Conservation (phyloP, 2,888 invertebrate genomes). For the Pyrgus malvae region DNA sequence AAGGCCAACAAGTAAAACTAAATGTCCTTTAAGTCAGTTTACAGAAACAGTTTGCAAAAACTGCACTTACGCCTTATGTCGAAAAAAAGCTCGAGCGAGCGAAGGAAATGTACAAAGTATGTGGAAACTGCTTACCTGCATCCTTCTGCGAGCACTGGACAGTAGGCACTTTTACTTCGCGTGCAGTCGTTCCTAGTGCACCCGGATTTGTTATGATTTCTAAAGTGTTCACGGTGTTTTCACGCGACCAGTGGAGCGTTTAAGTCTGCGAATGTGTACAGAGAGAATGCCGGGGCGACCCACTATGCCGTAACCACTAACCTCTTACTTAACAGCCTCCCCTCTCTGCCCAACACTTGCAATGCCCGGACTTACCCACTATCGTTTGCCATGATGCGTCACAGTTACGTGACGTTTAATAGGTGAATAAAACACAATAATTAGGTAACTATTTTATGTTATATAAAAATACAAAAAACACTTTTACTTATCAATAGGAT, state of each 20-base stretch:
- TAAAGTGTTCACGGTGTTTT: conserved; percentile 48
- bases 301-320: conserved; percentile 74
- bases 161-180: conserved; percentile 56
- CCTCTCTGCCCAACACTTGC: conserved; percentile 37
- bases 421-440: conserved; percentile 34
- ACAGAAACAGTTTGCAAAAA: too few relatives aligned
- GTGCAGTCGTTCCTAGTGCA: conserved; percentile 42
- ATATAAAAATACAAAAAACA: conserved; percentile 22
- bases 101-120: conserved; percentile 5
- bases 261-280: conserved; percentile 49
- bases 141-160: conserved; percentile 40
- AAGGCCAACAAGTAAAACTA: too few relatives aligned
- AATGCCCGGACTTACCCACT: conserved; percentile 17
- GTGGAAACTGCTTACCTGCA: conserved; percentile 68
- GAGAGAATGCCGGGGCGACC: conserved; percentile 60
- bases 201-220: conserved; percentile 63
- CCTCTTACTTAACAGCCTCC: conserved; percentile 73
- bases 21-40: too few relatives aligned
- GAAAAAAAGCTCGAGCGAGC: too few relatives aligned
- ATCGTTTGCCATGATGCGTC: conserved; percentile 27
- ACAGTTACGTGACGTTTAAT: conserved; percentile 37
- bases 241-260: conserved; percentile 53
- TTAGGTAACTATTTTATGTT: conserved; percentile 19
- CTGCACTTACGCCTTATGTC: too few relatives aligned
- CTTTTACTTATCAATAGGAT: too few relatives aligned